phyloP scores from a whole-genome alignment of 2,113 vertebrate genomes.

The Xenopus tropicalis region UCB_Xtro_10.0 CM004451.2:6407001-6407500 shows the following conservation, averaged over 20 bases:
- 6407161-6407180: constrained; percentile 53
- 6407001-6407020: constrained; percentile 49
- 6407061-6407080: constrained; percentile 55
- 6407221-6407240: background rate
- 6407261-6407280: constrained; percentile 7
- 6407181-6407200: constrained; percentile 51
- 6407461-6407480: background rate
- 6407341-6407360: background rate
- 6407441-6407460: background rate
- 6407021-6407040: constrained; percentile 37
- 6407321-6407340: background rate
- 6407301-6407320: background rate
- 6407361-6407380: background rate
- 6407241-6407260: background rate
- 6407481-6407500: constrained; percentile 7
- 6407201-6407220: constrained; percentile 43
- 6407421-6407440: background rate
- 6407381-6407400: too few species aligned
- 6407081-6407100: constrained; percentile 46
- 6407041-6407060: constrained; percentile 64
- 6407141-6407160: constrained; percentile 48
- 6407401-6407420: background rate
- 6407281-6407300: background rate
- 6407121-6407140: constrained; percentile 52
- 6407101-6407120: constrained; percentile 54